Evolutionary conservation across 2,888 invertebrate species (phyloP).

Genomic region (Eumacrocentrus americanus): DNA sequence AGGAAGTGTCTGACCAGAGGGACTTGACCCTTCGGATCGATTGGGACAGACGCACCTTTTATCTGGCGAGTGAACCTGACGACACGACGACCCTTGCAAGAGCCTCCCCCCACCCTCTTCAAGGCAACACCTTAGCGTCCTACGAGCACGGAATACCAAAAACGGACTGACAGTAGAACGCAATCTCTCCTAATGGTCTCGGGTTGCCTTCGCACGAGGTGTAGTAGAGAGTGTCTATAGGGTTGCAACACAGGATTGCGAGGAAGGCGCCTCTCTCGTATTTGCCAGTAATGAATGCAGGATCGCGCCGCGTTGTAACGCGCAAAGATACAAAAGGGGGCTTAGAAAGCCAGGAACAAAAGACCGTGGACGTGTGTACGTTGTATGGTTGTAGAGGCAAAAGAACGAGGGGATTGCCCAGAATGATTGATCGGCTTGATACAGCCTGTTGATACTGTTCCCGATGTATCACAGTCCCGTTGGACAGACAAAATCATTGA

Average conservation of each 20-base stretch:
- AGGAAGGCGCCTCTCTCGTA: neutral
- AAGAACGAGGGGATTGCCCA: slow-evolving; percentile 16
- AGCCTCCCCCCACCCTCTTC: neutral
- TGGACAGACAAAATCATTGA: too few relatives aligned
- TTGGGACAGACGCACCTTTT: slow-evolving; percentile 22
- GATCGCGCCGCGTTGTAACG: slow-evolving; percentile 46
- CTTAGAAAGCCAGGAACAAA: slow-evolving; percentile 43
- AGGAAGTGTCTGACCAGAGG: slow-evolving; percentile 35
- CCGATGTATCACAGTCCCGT: too few relatives aligned
- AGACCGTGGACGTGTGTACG: neutral
- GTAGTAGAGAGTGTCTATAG: neutral
- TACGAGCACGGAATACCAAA: slow-evolving; percentile 29
- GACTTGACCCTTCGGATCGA: neutral
- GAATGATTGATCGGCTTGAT: slow-evolving; percentile 6
- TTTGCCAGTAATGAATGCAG: slow-evolving; percentile 49
- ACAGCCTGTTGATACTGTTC: neutral
- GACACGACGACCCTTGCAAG: slow-evolving; percentile 6
- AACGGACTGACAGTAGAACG: slow-evolving; percentile 35
- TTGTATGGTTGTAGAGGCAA: slow-evolving; percentile 3
- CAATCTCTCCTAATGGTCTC: slow-evolving; percentile 53
- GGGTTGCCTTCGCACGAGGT: neutral
- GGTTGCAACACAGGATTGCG: neutral
- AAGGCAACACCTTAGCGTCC: slow-evolving; percentile 26
- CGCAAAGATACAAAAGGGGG: slow-evolving; percentile 51
- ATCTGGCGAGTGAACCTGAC: slow-evolving; percentile 10